Conservation (phyloP, 2,797 vertebrate species). For the Helarctos malayanus region DNA sequence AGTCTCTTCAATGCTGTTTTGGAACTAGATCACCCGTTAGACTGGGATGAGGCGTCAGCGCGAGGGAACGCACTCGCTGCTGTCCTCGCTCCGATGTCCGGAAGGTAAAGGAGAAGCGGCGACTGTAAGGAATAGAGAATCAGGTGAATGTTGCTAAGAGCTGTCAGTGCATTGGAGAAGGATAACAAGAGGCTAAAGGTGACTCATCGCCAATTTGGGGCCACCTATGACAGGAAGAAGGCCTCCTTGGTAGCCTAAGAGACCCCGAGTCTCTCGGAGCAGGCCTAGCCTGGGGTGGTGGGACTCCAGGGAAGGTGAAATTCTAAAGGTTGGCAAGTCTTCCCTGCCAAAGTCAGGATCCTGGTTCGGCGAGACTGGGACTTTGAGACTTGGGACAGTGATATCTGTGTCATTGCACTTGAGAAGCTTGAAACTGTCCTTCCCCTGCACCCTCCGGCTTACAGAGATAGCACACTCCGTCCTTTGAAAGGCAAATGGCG, state of each 20-base stretch:
- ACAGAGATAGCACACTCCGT: not conserved
- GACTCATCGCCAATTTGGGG: not conserved
- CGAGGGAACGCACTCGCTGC: not conserved
- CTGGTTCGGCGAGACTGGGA: not conserved
- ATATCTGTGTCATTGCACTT: not conserved
- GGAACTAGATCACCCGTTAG: not conserved
- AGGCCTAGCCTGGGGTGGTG: not conserved
- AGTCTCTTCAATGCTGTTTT: not conserved
- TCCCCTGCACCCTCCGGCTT: too few species aligned
- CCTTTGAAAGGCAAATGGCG: not conserved
- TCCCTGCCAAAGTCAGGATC: not conserved
- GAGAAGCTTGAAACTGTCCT: not conserved
- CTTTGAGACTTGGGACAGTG: not conserved
- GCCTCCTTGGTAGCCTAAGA: not conserved
- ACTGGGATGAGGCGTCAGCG: not conserved
- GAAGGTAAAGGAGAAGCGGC: not conserved
- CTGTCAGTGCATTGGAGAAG: not conserved
- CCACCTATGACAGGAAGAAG: not conserved
- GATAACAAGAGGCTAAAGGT: not conserved
- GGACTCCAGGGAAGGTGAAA: not conserved
- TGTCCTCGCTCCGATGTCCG: not conserved
- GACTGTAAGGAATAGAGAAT: not conserved
- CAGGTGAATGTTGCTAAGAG: not conserved
- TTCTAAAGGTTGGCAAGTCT: not conserved
- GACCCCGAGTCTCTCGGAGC: not conserved